Evolutionary conservation across 2,888 invertebrate genomes (phyloP), one percentile per base, ranked within the genome.

Genomic region (Merodon equestris): DNA sequence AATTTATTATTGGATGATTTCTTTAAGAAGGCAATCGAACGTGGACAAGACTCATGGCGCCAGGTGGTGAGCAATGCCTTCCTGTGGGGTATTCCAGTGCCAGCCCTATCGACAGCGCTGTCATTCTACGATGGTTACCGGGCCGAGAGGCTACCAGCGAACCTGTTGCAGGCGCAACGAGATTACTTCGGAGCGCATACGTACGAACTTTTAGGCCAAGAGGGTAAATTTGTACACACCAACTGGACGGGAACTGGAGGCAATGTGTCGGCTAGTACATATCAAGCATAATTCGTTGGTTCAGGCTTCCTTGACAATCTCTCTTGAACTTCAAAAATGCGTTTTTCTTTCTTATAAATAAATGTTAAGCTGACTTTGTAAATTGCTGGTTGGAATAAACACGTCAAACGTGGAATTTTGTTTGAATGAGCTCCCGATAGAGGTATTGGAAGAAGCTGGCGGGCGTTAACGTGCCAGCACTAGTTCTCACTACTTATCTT

Each of bases 211-310:
- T 89, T 97, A 63, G 91, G 91, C 3, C 90, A 94, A 79, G 98
- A 98, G 48, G 98, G 98, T 2, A 92, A 92, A 83, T 98, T 94
- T 87, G 92, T 96, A 1, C 99, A 99, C 89, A 99, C 99, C 81
- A 99, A 99, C 90, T 99, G 99, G 99, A 99, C 99, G 9, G 99
- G 99, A 12, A 96, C 96, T 84, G 99, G 99, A 34, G 98, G 98
- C 75, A 95, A 96, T 85, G 96, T 97, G 3, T 96, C 97, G 1
- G 96, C 97, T n/a, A 94, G 96, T 75, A 96, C 97, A 10, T 98
- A 98, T 84, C 92, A 93, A 86, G 95, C 93, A 71, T 95, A 91
- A 89, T 10, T 27, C 27, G 7, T 27, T 27, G 27, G 2, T 7
- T 27, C 27, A 27, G 3, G 7, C 27, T 27, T 27, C 27, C 27